Evolutionary conservation across 1,140 invertebrate species (phyloP).

Genomic region (Nomia melanderi): DNA sequence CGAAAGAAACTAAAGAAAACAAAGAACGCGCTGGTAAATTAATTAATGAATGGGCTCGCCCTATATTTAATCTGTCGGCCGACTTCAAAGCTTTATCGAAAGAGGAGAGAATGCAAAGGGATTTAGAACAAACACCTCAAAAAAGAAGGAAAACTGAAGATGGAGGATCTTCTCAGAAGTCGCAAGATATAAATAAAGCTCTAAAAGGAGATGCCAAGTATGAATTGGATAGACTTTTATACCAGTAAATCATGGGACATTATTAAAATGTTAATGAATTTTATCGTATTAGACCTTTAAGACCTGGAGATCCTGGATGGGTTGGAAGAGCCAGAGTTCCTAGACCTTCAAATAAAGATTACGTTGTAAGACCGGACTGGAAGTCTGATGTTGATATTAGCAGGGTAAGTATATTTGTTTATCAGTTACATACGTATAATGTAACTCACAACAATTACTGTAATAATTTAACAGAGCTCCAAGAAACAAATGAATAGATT

Average conservation of each 20-base stretch:
- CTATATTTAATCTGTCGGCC: constrained; percentile 97
- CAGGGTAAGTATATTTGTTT: constrained; percentile 82
- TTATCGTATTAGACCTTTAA: constrained; percentile 80
- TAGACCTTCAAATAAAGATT: constrained; percentile 97
- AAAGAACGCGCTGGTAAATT: constrained; percentile 93
- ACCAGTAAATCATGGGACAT: not conserved
- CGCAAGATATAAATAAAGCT: constrained; percentile 84
- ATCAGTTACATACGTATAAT: not conserved
- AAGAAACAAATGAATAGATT: constrained; percentile 93
- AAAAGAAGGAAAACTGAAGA: constrained; percentile 82
- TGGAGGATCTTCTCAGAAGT: constrained; percentile 72
- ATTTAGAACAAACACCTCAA: constrained; percentile 93
- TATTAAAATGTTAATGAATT: not conserved
- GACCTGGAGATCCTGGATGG: constrained; percentile 98
- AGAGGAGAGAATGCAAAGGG: constrained; percentile 94
- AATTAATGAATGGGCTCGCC: constrained; percentile 98
- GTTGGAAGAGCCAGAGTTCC: constrained; percentile 96
- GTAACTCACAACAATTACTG: constrained; percentile 11
- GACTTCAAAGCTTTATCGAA: constrained; percentile 95
- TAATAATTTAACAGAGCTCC: constrained; percentile 81
- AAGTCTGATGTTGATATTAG: constrained; percentile 92
- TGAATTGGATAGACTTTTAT: constrained; percentile 46
- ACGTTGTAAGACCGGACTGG: constrained; percentile 96
- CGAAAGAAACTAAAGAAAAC: constrained; percentile 97
- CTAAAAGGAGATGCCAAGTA: constrained; percentile 84